Evolutionary conservation across 2,797 vertebrate species (phyloP).

Genomic region (Phaenicophaeus curvirostris): DNA sequence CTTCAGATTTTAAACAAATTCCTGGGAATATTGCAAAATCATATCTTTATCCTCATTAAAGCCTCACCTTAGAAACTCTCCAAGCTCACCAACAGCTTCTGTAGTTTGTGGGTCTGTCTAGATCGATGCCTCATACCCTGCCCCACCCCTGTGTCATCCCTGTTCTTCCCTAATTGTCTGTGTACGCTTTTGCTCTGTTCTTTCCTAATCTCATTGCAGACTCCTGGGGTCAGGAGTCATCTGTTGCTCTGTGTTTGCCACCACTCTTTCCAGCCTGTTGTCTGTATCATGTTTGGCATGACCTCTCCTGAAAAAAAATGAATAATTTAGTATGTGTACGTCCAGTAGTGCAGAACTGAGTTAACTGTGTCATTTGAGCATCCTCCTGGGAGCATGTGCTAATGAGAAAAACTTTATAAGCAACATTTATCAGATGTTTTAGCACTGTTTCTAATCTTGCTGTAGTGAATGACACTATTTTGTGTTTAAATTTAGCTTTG

Average conservation of each 20-base stretch:
- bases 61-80: not conserved
- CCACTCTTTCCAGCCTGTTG: not conserved
- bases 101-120: not conserved
- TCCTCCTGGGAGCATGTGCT: not conserved
- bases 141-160: too few species aligned
- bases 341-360: not conserved
- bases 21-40: accelerated
- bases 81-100: not conserved
- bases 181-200: not conserved
- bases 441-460: not conserved
- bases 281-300: not conserved
- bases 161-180: not conserved
- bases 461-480: not conserved
- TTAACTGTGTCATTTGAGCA: not conserved
- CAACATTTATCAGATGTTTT: not conserved
- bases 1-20: not conserved
- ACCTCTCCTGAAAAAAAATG: not conserved
- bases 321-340: not conserved
- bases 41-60: not conserved
- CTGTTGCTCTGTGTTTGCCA: not conserved
- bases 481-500: not conserved
- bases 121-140: not conserved
- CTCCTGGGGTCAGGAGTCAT: not conserved
- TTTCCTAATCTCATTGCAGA: not conserved
- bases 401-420: not conserved